A percentile compares a stretch with the other conserved stretches of the same genome.
Conservation (phyloP, 2,113 vertebrate species). For the Platanista minor region DNA sequence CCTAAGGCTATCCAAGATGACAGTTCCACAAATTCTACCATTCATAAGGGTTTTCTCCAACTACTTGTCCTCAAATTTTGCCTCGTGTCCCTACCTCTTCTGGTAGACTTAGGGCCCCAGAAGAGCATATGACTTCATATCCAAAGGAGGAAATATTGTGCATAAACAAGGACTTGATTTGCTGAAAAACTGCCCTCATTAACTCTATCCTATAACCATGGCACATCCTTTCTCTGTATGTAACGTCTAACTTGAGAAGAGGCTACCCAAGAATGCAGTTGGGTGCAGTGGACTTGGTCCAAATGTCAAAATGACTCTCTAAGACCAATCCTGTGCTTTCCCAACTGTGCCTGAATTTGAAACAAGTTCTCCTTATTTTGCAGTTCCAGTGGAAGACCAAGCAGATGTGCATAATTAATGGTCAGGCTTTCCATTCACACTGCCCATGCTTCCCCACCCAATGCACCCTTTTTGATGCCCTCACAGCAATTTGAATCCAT, state of each 20-base stretch:
- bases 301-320: not conserved
- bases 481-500: not conserved
- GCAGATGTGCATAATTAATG: not conserved
- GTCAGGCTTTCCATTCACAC: not conserved
- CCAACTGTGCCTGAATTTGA: not conserved
- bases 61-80: not conserved
- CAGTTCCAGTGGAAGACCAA: not conserved
- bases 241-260: conserved; percentile 35
- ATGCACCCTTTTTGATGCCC: not conserved
- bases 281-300: not conserved
- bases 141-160: conserved; percentile 62
- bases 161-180: conserved; percentile 71
- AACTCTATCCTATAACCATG: conserved; percentile 59
- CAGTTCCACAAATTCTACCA: not conserved
- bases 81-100: not conserved
- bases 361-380: not conserved
- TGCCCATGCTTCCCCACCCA: not conserved
- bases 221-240: conserved; percentile 47
- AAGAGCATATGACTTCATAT: conserved; percentile 58
- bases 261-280: not conserved
- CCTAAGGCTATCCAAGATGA: not conserved
- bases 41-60: not conserved
- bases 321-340: not conserved
- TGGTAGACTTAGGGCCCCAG: conserved; percentile 29
- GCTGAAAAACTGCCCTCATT: conserved; percentile 52